Conservation (phyloP, 37 sponge, comb jelly and placozoan genomes). For the Theonella swinhoei region DNA sequence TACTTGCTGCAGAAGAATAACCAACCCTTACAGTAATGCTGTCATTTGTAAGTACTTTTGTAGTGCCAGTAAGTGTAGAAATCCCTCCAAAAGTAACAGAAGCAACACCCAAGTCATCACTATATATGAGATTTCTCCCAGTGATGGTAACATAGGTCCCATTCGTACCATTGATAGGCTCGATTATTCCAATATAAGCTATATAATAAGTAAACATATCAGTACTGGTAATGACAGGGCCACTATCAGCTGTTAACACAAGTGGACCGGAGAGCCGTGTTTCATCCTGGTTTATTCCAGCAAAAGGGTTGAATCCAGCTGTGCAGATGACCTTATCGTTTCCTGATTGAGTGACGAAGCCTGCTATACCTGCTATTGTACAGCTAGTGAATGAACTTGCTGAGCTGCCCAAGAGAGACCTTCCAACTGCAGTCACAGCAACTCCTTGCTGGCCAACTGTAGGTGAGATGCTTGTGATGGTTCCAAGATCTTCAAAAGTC, state of each 20-base stretch:
- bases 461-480: slow-evolving; percentile 46
- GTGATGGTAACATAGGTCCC: slow-evolving; percentile 63
- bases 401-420: slow-evolving; percentile 39
- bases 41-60: background rate
- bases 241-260: slow-evolving; percentile 10
- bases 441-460: slow-evolving; percentile 60
- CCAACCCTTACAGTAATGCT: slow-evolving; percentile 36
- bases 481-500: slow-evolving; percentile 49
- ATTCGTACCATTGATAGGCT: slow-evolving; percentile 44
- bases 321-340: slow-evolving; percentile 17
- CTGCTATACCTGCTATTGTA: slow-evolving; percentile 44
- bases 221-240: slow-evolving; percentile 15
- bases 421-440: slow-evolving; percentile 52
- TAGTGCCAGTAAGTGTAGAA: background rate
- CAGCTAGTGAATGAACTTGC: slow-evolving; percentile 15
- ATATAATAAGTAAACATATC: slow-evolving; percentile 46
- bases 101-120: slow-evolving; percentile 3
- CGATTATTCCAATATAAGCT: slow-evolving; percentile 16
- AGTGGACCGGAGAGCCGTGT: slow-evolving; percentile 15
- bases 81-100: slow-evolving; percentile 39
- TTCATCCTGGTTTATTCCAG: background rate
- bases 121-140: slow-evolving; percentile 54
- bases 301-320: slow-evolving; percentile 26
- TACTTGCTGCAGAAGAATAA: background rate
- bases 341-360: slow-evolving; percentile 3